Conservation (phyloP, 1,140 invertebrate genomes). For the Microplitis mediator region DNA sequence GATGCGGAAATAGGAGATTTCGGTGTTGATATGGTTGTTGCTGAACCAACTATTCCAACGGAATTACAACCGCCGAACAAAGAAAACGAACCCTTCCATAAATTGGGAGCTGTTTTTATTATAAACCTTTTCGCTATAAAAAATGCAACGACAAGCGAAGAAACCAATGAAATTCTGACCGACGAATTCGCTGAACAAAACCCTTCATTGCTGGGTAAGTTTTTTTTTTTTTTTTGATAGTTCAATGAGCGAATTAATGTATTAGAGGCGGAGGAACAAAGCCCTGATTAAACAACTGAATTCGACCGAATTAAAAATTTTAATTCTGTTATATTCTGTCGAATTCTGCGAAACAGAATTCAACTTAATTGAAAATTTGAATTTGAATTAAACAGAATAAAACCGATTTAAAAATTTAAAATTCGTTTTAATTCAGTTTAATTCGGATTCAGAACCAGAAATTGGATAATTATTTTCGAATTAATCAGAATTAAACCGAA, state of each 20-base stretch:
- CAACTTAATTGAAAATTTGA: too few species aligned
- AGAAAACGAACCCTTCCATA: neutral
- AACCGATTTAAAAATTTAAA: too few species aligned
- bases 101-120: conserved; percentile 43
- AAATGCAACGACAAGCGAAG: conserved; percentile 40
- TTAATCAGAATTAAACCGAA: too few species aligned
- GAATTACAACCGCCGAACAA: conserved; percentile 42
- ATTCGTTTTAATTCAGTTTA: too few species aligned
- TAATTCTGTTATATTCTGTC: too few species aligned
- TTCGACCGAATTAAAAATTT: too few species aligned
- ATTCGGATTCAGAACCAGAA: too few species aligned
- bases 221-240: neutral
- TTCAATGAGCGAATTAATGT: too few species aligned
- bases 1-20: neutral
- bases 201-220: conserved; percentile 37
- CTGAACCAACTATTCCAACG: conserved; percentile 43
- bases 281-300: neutral
- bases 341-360: too few species aligned
- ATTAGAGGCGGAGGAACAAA: neutral
- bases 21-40: conserved; percentile 4
- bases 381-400: too few species aligned
- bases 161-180: conserved; percentile 36
- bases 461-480: too few species aligned
- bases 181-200: conserved; percentile 29
- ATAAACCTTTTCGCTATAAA: conserved; percentile 55